These are phyloP conservation scores for Mirza zaza DNA, from an alignment of 2,113 vertebrate species.

Conservation along the genomic window DNA sequence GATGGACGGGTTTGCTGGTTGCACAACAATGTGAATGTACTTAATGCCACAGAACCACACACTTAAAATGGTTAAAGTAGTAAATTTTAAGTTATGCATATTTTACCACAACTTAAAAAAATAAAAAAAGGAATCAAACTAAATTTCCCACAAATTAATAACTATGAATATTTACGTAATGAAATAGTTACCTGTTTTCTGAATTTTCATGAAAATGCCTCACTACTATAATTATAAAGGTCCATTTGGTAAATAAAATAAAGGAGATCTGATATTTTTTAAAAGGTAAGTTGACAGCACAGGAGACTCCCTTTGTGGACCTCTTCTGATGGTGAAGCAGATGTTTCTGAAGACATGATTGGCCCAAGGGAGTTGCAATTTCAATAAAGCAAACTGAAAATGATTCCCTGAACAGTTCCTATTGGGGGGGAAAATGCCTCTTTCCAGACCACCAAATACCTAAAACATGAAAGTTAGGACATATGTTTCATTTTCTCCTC, in stretches of 20 bases:
- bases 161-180: neutral
- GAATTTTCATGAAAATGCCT: neutral
- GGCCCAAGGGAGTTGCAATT: conserved; percentile 35
- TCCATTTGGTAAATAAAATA: conserved; percentile 11
- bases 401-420: conserved; percentile 47
- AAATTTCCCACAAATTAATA: neutral
- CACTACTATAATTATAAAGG: neutral
- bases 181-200: neutral
- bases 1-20: neutral
- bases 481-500: conserved; percentile 74
- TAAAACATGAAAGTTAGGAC: conserved; percentile 64
- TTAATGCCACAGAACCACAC: neutral
- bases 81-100: neutral
- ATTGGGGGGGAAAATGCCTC: neutral
- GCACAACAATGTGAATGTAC: neutral
- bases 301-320: conserved; percentile 5
- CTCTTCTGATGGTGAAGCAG: conserved; percentile 36
- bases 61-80: neutral
- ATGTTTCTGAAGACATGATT: conserved; percentile 20
- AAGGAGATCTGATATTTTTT: neutral
- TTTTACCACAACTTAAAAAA: neutral
- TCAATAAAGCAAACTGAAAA: conserved; percentile 61
- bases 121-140: neutral
- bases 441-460: conserved; percentile 55
- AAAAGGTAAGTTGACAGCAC: neutral